Percentiles rank a stretch among this genome's conserved stretches.
These are phyloP conservation scores for Nymphalis polychloros DNA, from an alignment of 2,888 invertebrate species.

Conservation along the genomic window DNA sequence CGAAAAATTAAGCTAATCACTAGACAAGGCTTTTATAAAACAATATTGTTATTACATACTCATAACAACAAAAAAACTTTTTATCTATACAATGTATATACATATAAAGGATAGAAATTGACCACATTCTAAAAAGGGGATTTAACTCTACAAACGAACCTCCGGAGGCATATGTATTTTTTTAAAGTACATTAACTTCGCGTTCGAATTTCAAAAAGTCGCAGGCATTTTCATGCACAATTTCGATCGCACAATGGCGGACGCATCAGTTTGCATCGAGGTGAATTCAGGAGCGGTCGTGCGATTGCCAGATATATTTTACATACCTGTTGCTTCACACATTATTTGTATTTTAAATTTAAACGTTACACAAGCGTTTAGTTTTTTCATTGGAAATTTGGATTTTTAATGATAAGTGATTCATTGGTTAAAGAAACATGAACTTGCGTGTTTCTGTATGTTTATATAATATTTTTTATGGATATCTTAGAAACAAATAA, in stretches of 20 bases:
- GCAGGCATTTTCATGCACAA: constrained; percentile 38
- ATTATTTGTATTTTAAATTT: neutral
- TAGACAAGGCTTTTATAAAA: no score
- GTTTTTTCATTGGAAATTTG: no score
- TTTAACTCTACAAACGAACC: neutral
- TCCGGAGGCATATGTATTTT: neutral
- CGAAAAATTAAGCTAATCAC: no score
- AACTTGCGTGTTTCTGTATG: neutral
- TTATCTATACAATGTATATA: no score
- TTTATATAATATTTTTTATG: neutral
- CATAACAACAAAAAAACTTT: no score
- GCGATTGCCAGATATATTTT: constrained; percentile 15
- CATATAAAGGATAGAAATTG: no score
- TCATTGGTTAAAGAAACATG: no score
- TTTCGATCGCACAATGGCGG: constrained; percentile 34
- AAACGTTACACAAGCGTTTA: no score
- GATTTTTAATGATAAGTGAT: no score
- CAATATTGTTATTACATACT: no score
- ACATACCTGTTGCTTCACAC: constrained; percentile 24
- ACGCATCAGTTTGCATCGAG: constrained; percentile 33
- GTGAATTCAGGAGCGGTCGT: constrained; percentile 29
- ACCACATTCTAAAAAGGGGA: no score
- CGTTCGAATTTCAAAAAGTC: constrained; percentile 35
- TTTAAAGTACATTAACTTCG: constrained; percentile 15
- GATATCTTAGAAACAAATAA: no score